A percentile compares a stretch with the other conserved stretches of the same genome.
Conservation (phyloP, 1,140 invertebrate genomes). For the Trichonephila inaurata region DNA sequence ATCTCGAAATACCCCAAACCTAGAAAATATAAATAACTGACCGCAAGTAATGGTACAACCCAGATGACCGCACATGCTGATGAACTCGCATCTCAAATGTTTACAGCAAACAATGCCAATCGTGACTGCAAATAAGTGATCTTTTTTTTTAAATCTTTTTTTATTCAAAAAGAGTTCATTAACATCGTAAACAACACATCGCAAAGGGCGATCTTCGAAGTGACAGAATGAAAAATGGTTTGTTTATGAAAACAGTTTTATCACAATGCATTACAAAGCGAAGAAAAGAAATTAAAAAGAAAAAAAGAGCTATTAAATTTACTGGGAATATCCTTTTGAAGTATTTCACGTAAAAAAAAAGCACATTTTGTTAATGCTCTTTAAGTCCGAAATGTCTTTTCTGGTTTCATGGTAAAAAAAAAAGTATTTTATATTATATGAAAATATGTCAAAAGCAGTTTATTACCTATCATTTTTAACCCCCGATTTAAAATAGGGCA, state of each 20-base stretch:
- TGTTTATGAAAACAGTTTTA: neutral
- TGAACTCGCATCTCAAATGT: neutral
- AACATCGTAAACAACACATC: neutral
- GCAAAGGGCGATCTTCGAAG: neutral
- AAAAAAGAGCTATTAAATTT: too few relatives aligned
- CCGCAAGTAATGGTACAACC: neutral
- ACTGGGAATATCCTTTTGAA: too few relatives aligned
- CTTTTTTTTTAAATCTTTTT: neutral
- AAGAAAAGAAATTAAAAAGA: neutral
- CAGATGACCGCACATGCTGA: neutral
- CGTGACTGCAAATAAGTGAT: neutral
- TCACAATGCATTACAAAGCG: neutral
- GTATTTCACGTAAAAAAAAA: too few relatives aligned
- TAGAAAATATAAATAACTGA: neutral
- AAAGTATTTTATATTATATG: too few relatives aligned
- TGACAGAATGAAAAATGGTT: neutral
- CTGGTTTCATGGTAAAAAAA: too few relatives aligned
- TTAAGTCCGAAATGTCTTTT: too few relatives aligned
- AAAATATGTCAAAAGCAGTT: too few relatives aligned
- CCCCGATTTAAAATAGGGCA: too few relatives aligned
- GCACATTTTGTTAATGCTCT: too few relatives aligned
- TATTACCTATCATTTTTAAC: too few relatives aligned
- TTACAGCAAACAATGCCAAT: slow-evolving; percentile 10
- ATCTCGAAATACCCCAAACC: neutral
- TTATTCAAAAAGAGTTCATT: neutral